Evolutionary conservation across 2,113 vertebrate genomes (phyloP).

Genomic region (Scophthalmus maximus): DNA sequence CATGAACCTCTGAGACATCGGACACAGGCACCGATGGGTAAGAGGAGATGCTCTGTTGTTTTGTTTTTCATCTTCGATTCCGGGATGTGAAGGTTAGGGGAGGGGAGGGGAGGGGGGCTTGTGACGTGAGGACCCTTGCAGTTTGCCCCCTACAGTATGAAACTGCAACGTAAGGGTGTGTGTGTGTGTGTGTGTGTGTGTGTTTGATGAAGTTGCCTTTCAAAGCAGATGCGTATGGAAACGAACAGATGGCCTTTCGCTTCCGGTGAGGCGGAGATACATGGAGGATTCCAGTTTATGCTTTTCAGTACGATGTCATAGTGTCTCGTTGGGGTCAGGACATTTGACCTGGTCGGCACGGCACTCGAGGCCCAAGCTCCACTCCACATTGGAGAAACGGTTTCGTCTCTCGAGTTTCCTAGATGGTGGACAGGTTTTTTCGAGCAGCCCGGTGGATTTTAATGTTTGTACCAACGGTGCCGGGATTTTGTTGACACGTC

Average conservation of each 20-base stretch:
- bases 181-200: conserved; percentile 12
- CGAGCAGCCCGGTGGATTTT: no score
- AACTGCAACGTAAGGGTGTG: conserved; percentile 2
- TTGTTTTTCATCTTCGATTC: not conserved
- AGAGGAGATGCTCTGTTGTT: conserved; percentile 48
- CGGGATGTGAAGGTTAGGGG: not conserved
- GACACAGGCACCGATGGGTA: conserved; percentile 82
- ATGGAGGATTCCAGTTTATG: not conserved
- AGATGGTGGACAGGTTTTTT: not conserved
- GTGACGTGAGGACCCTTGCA: conserved; percentile 35
- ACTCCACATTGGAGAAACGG: no score
- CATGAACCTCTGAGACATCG: conserved; percentile 75
- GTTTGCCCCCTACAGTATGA: not conserved
- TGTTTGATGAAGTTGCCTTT: conserved; percentile 24
- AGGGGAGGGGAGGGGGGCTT: not conserved
- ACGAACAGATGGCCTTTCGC: conserved; percentile 15
- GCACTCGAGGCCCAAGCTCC: no score
- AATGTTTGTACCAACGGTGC: not conserved
- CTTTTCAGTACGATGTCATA: no score
- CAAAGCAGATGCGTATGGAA: not conserved
- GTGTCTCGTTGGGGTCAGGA: not conserved
- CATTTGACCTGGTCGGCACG: not conserved
- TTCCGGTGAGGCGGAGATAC: not conserved
- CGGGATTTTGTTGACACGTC: no score
- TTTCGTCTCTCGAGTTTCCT: no score